Evolutionary conservation across 2,797 vertebrate species (phyloP).

Genomic region (Eidolon dupreanum): DNA sequence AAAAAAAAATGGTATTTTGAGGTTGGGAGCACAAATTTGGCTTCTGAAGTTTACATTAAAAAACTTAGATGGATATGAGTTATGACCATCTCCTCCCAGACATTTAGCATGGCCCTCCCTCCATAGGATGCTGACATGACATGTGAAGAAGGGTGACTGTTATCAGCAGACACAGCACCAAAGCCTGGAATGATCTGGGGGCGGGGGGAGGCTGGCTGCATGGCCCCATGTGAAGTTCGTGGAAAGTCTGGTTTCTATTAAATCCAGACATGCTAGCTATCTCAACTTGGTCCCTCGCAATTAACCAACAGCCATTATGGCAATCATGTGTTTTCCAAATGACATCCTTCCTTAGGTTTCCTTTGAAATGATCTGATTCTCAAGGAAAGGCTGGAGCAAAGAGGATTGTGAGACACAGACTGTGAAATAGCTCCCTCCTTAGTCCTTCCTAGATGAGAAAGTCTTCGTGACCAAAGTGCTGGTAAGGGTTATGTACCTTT

Average conservation of each 20-base stretch:
- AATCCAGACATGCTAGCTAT: not conserved
- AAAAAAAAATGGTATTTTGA: not conserved
- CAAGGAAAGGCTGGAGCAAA: not conserved
- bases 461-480: not conserved
- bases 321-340: not conserved
- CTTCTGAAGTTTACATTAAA: not conserved
- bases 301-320: not conserved
- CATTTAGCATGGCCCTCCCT: not conserved
- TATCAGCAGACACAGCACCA: not conserved
- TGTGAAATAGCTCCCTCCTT: not conserved
- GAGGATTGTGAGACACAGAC: not conserved
- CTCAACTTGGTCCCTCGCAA: not conserved
- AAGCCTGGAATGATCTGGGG: not conserved
- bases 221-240: not conserved
- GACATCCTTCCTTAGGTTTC: not conserved
- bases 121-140: not conserved
- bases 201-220: not conserved
- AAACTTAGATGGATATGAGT: not conserved
- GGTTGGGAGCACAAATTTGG: not conserved
- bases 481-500: not conserved
- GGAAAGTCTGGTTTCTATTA: constrained; percentile 37
- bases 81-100: not conserved
- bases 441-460: not conserved
- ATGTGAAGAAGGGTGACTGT: not conserved
- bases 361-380: not conserved